phyloP scores from a whole-genome alignment of 2,113 vertebrate genomes.

The Collichthys lucidus region DNA sequence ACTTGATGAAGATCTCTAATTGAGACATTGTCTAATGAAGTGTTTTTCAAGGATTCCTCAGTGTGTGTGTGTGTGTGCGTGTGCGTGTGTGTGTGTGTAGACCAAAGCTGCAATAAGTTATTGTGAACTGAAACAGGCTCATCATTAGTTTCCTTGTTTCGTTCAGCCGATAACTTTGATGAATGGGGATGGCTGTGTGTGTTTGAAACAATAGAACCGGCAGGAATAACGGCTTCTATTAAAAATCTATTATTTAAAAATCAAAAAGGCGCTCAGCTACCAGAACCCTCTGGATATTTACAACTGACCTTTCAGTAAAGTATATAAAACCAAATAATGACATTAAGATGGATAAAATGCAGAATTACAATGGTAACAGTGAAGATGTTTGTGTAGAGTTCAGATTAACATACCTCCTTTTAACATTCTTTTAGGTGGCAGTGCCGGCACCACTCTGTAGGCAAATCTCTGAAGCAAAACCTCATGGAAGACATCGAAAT shows the following conservation, averaged over 20 bases:
- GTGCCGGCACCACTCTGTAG: slow-evolving; percentile 93
- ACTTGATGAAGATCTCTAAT: slow-evolving; percentile 7
- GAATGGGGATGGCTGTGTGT: slow-evolving; percentile 23
- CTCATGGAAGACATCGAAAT: slow-evolving; percentile 97
- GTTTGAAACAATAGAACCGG: slow-evolving; percentile 14
- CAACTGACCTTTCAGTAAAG: background rate
- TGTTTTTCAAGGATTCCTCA: background rate
- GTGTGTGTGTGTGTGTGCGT: background rate
- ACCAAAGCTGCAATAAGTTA: slow-evolving; percentile 31
- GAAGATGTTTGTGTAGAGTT: background rate
- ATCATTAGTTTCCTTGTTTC: slow-evolving; percentile 22
- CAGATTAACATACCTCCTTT: slow-evolving; percentile 88
- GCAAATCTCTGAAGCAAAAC: slow-evolving; percentile 93
- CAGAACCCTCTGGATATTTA: background rate
- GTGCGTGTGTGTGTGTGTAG: background rate
- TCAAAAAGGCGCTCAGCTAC: background rate
- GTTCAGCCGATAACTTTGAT: slow-evolving; percentile 34
- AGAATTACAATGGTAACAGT: background rate
- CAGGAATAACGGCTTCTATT: background rate
- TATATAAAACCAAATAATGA: background rate
- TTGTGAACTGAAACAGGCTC: slow-evolving; percentile 34
- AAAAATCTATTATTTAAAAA: background rate
- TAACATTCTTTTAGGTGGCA: slow-evolving; percentile 95
- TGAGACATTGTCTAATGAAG: background rate
- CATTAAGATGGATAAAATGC: background rate